Conservation (phyloP, 2,113 vertebrate genomes). For the Pagrus major region DNA sequence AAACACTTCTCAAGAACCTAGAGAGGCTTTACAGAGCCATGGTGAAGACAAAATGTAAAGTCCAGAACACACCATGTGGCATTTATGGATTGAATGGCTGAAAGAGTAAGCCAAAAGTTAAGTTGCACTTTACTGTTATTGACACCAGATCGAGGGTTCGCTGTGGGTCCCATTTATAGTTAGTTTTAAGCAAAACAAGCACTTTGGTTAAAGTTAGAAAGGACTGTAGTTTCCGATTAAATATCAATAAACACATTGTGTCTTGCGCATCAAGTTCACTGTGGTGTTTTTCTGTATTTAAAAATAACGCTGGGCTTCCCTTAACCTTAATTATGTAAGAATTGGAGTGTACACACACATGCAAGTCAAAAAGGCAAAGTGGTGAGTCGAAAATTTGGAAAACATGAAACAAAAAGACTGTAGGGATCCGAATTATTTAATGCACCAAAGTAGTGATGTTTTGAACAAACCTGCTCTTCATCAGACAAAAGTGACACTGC, state of each 20-base stretch:
- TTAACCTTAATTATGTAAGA: too few species aligned
- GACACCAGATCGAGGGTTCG: too few species aligned
- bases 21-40: conserved; percentile 5
- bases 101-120: neutral
- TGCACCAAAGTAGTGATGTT: too few species aligned
- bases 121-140: neutral
- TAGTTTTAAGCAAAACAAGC: neutral
- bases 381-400: too few species aligned
- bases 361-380: too few species aligned
- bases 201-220: neutral
- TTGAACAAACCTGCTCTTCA: too few species aligned
- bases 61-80: neutral
- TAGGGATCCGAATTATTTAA: too few species aligned
- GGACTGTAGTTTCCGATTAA: too few species aligned
- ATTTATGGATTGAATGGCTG: neutral
- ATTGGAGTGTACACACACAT: too few species aligned
- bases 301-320: too few species aligned
- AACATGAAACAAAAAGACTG: too few species aligned
- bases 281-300: neutral
- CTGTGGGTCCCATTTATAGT: neutral
- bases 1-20: conserved; percentile 26
- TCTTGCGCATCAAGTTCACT: neutral
- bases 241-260: neutral
- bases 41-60: conserved; percentile 19
- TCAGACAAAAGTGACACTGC: too few species aligned